A percentile compares a stretch with the other conserved stretches of the same genome.
These are phyloP conservation scores for Anguilla rostrata DNA, from an alignment of 2,113 vertebrate species.

Conservation along the genomic window DNA sequence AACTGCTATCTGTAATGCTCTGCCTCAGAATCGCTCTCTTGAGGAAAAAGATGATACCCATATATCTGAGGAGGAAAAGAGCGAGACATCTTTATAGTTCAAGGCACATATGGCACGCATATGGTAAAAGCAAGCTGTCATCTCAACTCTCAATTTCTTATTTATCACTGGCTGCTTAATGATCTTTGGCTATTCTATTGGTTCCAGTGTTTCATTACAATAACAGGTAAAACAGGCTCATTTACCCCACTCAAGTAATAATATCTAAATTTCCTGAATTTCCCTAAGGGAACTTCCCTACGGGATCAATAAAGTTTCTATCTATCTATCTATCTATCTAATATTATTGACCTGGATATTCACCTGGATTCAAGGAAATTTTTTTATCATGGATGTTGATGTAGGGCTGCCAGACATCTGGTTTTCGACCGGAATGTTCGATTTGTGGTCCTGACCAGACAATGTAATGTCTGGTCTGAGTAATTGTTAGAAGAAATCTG, in stretches of 20 bases:
- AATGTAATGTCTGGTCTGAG: no score
- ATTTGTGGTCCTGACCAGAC: no score
- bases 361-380: no score
- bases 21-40: background rate
- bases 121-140: background rate
- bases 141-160: background rate
- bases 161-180: background rate
- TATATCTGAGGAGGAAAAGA: background rate
- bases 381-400: no score
- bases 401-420: no score
- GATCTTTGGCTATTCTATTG: background rate
- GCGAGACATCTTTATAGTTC: background rate
- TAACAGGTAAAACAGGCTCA: background rate
- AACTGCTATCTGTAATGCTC: background rate
- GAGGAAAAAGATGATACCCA: conserved; percentile 4
- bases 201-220: background rate
- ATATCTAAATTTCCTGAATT: no score
- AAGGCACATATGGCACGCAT: conserved; percentile 18
- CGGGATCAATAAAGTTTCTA: no score
- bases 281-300: no score
- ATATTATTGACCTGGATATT: background rate
- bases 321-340: no score
- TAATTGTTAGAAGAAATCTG: no score
- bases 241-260: background rate
- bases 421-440: no score